Evolutionary conservation across 2,888 invertebrate species (phyloP), one percentile per base, ranked within the genome.

Genomic region (Sturmia bella): DNA sequence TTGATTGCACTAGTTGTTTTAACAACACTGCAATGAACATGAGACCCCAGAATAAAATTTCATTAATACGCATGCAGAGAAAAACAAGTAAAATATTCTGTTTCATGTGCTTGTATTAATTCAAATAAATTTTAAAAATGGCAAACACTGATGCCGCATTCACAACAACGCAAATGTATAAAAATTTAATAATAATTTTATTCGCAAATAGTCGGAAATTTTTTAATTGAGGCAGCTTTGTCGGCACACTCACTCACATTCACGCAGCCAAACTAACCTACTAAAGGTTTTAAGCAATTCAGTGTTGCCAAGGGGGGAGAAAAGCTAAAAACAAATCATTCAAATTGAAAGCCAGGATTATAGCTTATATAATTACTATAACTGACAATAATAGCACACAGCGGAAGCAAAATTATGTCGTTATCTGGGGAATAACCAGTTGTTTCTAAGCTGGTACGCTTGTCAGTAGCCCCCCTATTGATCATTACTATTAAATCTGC

Each of bases 191-290:
- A 73, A 77, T 45, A 68, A 76, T 80, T 81, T 81, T 82, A 77
- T 73, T 82, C 57, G 63, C 63, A 69, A 69, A 73, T 82, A 63
- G 72, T 79, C 68, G 54, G 74, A 83, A 80, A 70, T 80, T 76
- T 69, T 72, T 68, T 80, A 83, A 83, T 83, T 80, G 83, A 66
- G 80, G 73, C 63, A 66, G 43, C 66, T 80, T 45, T 73, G 73
- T 73, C 52, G 83, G 73, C 54, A 24, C 3, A 57, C 17, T 59
- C 69, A 57, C 11, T n/a, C n/a, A 19, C 63, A 50, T 39, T 17
- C n/a, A 2, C 63, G 21, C 21, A n/a, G n/a, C 41, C 39, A 41
- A 39, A 41, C 59, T 41, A 41, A 48, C 48, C 45, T 21, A 24
- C 39, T 57, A 32, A 19, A 56, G 13, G 11, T 19, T 19, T 52